These are phyloP conservation scores for Beaufortia kweichowensis DNA, from an alignment of 2,113 vertebrate genomes.

Conservation along the genomic window DNA sequence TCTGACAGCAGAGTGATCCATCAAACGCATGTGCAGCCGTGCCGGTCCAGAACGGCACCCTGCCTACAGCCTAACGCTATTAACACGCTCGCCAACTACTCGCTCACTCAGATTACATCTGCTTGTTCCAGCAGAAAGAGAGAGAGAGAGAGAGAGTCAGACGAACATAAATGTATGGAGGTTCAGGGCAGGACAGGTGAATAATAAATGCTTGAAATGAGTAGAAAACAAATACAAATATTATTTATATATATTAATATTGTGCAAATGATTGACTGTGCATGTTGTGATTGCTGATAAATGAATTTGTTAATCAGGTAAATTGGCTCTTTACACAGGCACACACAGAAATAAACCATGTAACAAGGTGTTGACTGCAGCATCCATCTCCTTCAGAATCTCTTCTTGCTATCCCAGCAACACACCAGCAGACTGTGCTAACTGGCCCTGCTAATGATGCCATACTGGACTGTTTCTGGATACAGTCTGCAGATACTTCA, in stretches of 20 bases:
- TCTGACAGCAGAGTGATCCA: constrained; percentile 68
- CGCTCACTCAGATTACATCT: constrained; percentile 46
- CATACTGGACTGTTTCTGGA: not conserved
- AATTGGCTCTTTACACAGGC: not conserved
- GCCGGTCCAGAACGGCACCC: constrained; percentile 55
- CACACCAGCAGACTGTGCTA: constrained; percentile 23
- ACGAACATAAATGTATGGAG: not conserved
- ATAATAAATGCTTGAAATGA: not conserved
- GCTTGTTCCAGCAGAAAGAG: constrained; percentile 8
- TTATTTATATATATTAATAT: too few species aligned
- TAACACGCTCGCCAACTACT: constrained; percentile 61
- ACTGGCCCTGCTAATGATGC: not conserved
- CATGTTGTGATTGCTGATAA: too few species aligned
- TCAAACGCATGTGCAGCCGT: constrained; percentile 59
- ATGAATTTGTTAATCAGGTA: not conserved
- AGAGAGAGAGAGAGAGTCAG: not conserved
- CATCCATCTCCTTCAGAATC: not conserved
- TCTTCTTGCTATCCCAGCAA: constrained; percentile 11
- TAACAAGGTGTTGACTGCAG: too few species aligned
- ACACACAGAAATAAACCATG: not conserved
- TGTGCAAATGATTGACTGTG: not conserved
- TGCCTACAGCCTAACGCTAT: constrained; percentile 62
- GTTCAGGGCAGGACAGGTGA: not conserved
- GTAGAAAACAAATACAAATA: too few species aligned
- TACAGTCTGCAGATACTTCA: constrained; percentile 6